Evolutionary conservation across 2,888 invertebrate species (phyloP).

Genomic region (Cetonia aurata): DNA sequence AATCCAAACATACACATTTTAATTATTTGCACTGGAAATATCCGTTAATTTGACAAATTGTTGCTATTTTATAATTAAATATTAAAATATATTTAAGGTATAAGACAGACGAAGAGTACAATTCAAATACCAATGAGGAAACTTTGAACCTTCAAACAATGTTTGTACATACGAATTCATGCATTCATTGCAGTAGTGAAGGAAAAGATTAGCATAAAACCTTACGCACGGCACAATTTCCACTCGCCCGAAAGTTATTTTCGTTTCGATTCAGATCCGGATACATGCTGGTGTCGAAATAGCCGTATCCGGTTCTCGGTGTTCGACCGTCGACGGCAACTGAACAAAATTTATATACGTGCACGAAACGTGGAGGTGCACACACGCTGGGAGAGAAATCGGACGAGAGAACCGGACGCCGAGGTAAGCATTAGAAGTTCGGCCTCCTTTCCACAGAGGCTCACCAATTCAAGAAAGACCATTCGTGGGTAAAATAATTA

Average conservation of each 20-base stretch:
- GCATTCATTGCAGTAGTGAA: not conserved
- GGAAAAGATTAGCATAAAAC: constrained; percentile 21
- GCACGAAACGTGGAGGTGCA: constrained; percentile 1
- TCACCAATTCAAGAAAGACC: constrained; percentile 14
- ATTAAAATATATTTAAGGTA: too few relatives aligned
- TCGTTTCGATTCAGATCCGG: constrained; percentile 18
- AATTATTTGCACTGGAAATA: too few relatives aligned
- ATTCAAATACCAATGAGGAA: too few relatives aligned
- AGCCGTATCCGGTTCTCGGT: constrained; percentile 32
- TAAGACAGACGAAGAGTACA: too few relatives aligned
- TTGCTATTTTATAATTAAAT: too few relatives aligned
- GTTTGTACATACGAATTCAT: not conserved
- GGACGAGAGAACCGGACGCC: not conserved
- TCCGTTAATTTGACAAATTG: too few relatives aligned
- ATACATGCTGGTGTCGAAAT: constrained; percentile 20
- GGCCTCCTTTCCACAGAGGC: constrained; percentile 1
- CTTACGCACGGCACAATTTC: constrained; percentile 16
- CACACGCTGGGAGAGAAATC: not conserved
- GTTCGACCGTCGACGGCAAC: constrained; percentile 24
- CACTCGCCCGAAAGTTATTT: constrained; percentile 27
- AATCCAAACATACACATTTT: too few relatives aligned
- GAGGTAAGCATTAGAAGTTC: constrained; percentile 5
- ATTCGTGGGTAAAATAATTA: not conserved
- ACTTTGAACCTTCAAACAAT: too few relatives aligned
- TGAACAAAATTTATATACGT: constrained; percentile 14